These are phyloP conservation scores for Calypte anna DNA, from an alignment of 2,113 vertebrate species.

Conservation along the genomic window DNA sequence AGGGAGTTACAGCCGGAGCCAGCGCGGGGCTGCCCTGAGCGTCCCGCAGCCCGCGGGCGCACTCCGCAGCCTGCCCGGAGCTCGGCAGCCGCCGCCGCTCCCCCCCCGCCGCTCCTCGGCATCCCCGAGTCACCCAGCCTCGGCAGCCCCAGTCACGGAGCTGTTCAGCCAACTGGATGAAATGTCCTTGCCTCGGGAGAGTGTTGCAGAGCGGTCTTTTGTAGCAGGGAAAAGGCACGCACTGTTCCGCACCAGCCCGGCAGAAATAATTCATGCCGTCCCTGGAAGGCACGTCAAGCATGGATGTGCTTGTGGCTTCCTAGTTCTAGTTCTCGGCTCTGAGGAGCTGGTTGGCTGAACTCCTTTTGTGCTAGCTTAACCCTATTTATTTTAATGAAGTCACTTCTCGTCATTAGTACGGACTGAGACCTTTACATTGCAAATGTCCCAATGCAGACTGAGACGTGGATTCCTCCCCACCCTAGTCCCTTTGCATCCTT, in stretches of 20 bases:
- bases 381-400: not conserved
- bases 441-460: accelerated
- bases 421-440: not conserved
- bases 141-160: too few relatives aligned
- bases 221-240: accelerated
- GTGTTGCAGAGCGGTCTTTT: too few relatives aligned
- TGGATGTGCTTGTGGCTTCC: not conserved
- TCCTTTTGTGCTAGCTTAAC: not conserved
- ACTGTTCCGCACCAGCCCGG: accelerated
- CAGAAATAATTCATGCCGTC: accelerated
- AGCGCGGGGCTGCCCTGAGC: too few relatives aligned
- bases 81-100: too few relatives aligned
- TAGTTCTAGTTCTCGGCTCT: not conserved
- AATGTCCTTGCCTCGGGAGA: not conserved
- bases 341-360: not conserved
- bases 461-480: not conserved
- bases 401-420: not conserved
- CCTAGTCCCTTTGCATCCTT: not conserved
- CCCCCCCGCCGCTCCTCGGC: not conserved
- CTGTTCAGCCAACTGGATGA: not conserved
- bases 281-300: too few relatives aligned
- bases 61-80: not conserved
- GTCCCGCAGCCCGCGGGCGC: not conserved
- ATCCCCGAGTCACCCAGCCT: too few relatives aligned
- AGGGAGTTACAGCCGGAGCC: too few relatives aligned